Conservation (phyloP, 2,797 vertebrate genomes). For the Betta splendens region DNA sequence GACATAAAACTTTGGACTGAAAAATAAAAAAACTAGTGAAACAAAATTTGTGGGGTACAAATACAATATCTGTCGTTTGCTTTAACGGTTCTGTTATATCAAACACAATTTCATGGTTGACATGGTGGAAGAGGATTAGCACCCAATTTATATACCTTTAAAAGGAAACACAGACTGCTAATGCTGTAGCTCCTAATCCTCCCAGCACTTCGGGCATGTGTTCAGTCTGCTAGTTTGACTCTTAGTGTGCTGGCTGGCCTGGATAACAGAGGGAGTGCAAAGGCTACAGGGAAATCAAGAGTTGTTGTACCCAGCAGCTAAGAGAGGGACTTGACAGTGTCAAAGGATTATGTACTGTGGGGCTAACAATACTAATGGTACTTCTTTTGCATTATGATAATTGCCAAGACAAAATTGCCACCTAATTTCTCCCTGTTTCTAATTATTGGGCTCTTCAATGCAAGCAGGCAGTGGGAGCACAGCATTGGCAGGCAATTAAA, state of each 20-base stretch:
- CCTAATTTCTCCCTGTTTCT: conserved; percentile 83
- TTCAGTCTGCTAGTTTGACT: conserved; percentile 70
- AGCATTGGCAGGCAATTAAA: conserved; percentile 86
- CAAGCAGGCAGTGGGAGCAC: conserved; percentile 80
- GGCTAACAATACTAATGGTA: conserved; percentile 81
- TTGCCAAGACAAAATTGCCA: conserved; percentile 85
- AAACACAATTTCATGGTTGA: conserved; percentile 79
- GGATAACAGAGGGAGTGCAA: conserved; percentile 66
- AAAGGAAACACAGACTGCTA: conserved; percentile 72
- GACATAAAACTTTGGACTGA: conserved; percentile 6
- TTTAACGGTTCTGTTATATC: conserved; percentile 69
- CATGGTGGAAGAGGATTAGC: conserved; percentile 76
- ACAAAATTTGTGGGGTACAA: conserved; percentile 52
- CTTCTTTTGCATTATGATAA: conserved; percentile 87
- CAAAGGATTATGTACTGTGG: conserved; percentile 76
- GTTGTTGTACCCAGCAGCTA: conserved; percentile 72
- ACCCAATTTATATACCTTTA: conserved; percentile 79
- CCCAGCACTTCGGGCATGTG: conserved; percentile 58
- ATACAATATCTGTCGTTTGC: conserved; percentile 58
- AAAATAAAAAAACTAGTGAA: conserved; percentile 43
- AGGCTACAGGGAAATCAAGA: conserved; percentile 79
- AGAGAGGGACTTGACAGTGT: conserved; percentile 76
- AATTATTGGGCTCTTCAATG: conserved; percentile 85
- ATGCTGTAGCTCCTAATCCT: conserved; percentile 73
- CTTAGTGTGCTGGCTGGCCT: conserved; percentile 49